These are phyloP conservation scores for Tipula lateralis DNA, from an alignment of 2,888 invertebrate species.

Conservation along the genomic window DNA sequence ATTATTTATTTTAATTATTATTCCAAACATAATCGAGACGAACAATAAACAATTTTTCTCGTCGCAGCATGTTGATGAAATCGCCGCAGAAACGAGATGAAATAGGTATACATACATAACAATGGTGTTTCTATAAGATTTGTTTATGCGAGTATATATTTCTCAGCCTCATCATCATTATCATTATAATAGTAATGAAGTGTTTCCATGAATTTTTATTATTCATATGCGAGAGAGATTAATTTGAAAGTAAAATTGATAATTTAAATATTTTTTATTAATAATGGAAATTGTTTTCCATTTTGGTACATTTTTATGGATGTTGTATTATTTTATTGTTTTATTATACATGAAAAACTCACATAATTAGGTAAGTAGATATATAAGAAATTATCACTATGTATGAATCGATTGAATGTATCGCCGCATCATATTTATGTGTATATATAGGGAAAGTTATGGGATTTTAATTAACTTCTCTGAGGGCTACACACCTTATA, in stretches of 20 bases:
- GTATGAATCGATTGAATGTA: background rate
- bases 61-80: background rate
- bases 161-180: background rate
- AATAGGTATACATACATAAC: background rate
- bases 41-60: background rate
- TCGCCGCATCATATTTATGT: background rate
- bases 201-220: background rate
- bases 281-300: background rate
- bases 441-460: too few species aligned
- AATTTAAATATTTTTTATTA: background rate
- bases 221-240: background rate
- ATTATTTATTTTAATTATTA: background rate
- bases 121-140: background rate
- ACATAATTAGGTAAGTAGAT: background rate
- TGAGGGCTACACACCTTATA: too few species aligned
- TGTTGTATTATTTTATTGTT: background rate
- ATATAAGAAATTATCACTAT: background rate
- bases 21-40: background rate
- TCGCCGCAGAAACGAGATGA: background rate
- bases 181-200: background rate
- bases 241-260: background rate
- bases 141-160: background rate
- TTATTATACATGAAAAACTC: background rate
- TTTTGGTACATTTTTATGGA: background rate
- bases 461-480: too few species aligned